Evolutionary conservation across 2,888 invertebrate species (phyloP).

Genomic region (Chrysodeixis includens): DNA sequence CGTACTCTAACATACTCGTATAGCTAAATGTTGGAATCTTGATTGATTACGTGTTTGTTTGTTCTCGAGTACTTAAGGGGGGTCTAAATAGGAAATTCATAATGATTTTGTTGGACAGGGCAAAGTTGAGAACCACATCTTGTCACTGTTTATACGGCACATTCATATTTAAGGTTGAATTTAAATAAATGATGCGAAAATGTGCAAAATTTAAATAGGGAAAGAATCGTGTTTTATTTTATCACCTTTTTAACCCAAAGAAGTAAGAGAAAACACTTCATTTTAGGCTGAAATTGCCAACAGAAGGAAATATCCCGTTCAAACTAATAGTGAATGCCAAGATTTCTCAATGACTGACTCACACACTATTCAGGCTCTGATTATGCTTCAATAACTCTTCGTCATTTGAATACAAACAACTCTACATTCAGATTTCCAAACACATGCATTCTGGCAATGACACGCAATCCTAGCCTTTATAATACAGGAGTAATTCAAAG

Average conservation of each 20-base stretch:
- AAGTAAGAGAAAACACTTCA: no score
- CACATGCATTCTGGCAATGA: constrained; percentile 19
- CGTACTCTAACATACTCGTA: constrained; percentile 14
- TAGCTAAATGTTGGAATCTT: neutral
- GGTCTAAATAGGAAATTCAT: neutral
- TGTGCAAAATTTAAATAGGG: neutral
- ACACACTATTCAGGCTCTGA: no score
- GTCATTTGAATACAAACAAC: neutral
- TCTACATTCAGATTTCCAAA: neutral
- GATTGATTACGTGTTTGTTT: constrained; percentile 3
- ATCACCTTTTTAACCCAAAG: no score
- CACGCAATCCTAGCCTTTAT: constrained; percentile 21
- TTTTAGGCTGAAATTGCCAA: no score
- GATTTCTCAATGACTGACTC: no score
- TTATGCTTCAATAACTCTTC: neutral
- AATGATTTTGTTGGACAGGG: neutral
- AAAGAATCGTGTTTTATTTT: no score
- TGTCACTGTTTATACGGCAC: neutral
- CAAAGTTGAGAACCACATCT: neutral
- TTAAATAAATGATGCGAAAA: neutral
- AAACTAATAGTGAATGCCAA: no score
- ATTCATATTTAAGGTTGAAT: no score
- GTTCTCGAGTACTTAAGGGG: neutral
- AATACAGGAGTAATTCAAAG: constrained; percentile 39
- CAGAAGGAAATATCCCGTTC: no score